A percentile compares a stretch with the other conserved stretches of the same genome.
Evolutionary conservation across 2,797 vertebrate genomes (phyloP).

Genomic region (Pangasius macronema): DNA sequence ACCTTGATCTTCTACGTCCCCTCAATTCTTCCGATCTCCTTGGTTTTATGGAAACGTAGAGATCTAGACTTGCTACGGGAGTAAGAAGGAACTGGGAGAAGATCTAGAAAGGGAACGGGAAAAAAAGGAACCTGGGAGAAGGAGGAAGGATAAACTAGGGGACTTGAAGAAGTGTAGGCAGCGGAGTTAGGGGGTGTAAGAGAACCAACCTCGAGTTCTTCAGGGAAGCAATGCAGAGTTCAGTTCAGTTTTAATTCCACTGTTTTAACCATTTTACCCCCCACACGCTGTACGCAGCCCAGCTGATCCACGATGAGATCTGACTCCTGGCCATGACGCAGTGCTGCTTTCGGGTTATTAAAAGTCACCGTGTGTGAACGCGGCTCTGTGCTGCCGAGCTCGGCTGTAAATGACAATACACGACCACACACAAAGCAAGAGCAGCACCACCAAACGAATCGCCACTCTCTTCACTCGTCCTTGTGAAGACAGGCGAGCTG

Average conservation of each 20-base stretch:
- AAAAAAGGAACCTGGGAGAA: not conserved
- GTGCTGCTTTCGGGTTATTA: not conserved
- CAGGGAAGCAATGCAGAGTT: not conserved
- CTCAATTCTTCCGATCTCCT: no score
- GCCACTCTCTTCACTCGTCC: no score
- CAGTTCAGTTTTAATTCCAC: not conserved
- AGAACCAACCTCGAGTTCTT: not conserved
- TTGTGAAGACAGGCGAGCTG: no score
- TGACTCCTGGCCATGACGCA: not conserved
- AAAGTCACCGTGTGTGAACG: not conserved
- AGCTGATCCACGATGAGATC: not conserved
- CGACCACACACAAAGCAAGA: no score
- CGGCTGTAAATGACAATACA: no score
- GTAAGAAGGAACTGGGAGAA: no score
- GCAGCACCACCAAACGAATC: no score
- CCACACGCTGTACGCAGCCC: not conserved
- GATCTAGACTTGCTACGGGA: not conserved
- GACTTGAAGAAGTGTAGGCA: not conserved
- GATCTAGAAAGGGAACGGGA: no score
- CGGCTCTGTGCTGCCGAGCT: not conserved
- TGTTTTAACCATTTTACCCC: not conserved
- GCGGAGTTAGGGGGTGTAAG: not conserved
- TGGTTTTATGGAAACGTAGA: not conserved
- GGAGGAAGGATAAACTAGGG: not conserved
- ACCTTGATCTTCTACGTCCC: no score